phyloP scores from a whole-genome alignment of 92 coral and sea anemone genomes.

The Porites divaricata region DNA sequence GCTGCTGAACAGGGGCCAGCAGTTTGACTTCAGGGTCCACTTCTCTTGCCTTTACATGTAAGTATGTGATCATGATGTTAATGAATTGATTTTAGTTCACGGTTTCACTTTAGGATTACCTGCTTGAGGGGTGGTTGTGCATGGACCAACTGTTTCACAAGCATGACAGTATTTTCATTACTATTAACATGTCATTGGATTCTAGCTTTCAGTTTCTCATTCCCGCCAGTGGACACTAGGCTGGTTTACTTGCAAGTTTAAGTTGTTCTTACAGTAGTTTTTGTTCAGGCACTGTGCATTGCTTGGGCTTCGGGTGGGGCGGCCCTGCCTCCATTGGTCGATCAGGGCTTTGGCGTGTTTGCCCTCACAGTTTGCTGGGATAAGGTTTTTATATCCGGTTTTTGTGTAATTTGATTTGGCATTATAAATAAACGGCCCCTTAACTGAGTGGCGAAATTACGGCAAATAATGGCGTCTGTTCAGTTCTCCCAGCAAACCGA shows the following conservation, averaged over 20 bases:
- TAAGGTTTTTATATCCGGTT: too few species aligned
- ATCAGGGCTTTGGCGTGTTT: not conserved
- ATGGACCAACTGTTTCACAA: not conserved
- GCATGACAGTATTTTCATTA: not conserved
- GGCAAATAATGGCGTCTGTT: too few species aligned
- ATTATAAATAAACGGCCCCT: too few species aligned
- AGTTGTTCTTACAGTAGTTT: not conserved
- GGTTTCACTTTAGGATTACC: not conserved
- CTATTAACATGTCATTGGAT: not conserved
- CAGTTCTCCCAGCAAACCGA: too few species aligned
- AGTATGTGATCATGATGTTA: not conserved
- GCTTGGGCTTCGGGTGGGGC: constrained; percentile 14
- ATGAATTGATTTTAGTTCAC: not conserved
- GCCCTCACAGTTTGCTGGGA: too few species aligned
- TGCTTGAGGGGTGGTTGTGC: constrained; percentile 1
- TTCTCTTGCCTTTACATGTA: constrained; percentile 8
- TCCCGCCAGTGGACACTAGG: not conserved
- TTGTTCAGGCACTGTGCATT: constrained; percentile 20
- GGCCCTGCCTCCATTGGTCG: not conserved
- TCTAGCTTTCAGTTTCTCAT: not conserved
- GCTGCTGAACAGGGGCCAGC: constrained; percentile 16
- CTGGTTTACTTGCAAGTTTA: not conserved
- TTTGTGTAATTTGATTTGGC: too few species aligned
- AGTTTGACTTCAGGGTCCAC: constrained; percentile 4
- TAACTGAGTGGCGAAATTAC: too few species aligned